Evolutionary conservation across 2,797 vertebrate genomes (phyloP), one percentile per base, ranked within the genome.

Genomic region (Amniataba percoides): DNA sequence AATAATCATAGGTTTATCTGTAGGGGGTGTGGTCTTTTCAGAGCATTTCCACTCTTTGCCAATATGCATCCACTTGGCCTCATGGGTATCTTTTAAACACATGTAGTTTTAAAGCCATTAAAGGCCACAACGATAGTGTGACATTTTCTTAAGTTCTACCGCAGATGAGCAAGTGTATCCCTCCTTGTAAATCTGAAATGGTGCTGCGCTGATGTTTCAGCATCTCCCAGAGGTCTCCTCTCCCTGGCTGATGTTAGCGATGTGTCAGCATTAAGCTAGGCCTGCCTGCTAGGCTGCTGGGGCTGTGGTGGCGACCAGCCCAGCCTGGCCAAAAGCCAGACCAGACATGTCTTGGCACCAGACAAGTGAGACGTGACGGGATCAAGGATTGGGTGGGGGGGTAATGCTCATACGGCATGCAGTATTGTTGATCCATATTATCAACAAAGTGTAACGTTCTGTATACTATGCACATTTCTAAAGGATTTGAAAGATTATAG

Each of bases 251-350:
- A 90, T 91, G 85, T 92, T 93, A 92, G 90, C 83, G 89, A 88
- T 92, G 92, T 93, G 93, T 95, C 94, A 94, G 95, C 95, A 94
- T 85, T 94, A 88, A 87, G 87, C 92, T 85, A 59, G 88, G 80
- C 86, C 80, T 81, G 83, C 86, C 87, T 93, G 89, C 87, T 87
- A 65, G 88, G 87, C 85, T 89, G 90, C 85, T 88, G 59, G 87
- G 91, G 83, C 91, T 25, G 74, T 78, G 75, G 90, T 94, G 93
- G 92, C 92, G 85, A 88, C 77, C 81, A 60, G 92, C 89, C 88
- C 90, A 88, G 90, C 68, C 89, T 94, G 93, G 92, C 85, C 82
- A 39, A 56, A 71, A 64, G 91, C 89, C 92, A 92, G 88, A 83
- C 83, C 81, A 89, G 92, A 91, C 91, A 93, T 85, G 82, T 91